These are phyloP conservation scores for Ormyrus pomaceus DNA, from an alignment of 2,888 invertebrate genomes.

Conservation along the genomic window DNA sequence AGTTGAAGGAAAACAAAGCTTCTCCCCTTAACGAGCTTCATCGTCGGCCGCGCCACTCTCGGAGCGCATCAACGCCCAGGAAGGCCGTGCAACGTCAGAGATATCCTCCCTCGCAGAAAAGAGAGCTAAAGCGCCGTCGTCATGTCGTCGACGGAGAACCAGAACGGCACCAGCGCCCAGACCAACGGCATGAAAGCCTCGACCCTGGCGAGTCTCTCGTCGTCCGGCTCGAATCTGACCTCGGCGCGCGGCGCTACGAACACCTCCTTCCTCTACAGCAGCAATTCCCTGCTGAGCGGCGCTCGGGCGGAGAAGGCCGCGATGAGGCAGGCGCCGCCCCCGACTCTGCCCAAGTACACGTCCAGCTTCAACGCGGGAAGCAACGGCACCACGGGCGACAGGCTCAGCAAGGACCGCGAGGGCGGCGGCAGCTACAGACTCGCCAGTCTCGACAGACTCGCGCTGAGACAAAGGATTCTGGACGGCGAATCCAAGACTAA, in stretches of 20 bases:
- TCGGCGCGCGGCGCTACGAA: conserved; percentile 66
- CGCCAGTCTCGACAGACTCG: conserved; percentile 89
- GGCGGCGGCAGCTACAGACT: conserved; percentile 87
- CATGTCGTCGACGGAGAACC: conserved; percentile 55
- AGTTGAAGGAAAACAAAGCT: conserved; percentile 22
- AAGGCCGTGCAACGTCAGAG: not conserved
- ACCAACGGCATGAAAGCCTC: conserved; percentile 70
- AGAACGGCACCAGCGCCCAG: conserved; percentile 61
- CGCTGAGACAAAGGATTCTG: conserved; percentile 88
- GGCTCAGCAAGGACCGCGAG: conserved; percentile 82
- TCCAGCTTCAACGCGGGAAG: conserved; percentile 86
- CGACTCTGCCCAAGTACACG: conserved; percentile 87
- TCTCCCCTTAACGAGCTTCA: conserved; percentile 9
- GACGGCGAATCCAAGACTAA: conserved; percentile 79
- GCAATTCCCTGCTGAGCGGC: conserved; percentile 68
- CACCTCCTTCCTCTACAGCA: conserved; percentile 72
- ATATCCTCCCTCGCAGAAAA: not conserved
- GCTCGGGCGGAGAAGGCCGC: conserved; percentile 46
- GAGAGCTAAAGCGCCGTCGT: conserved; percentile 9
- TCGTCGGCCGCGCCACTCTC: not conserved
- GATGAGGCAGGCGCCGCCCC: conserved; percentile 84
- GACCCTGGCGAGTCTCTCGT: conserved; percentile 60
- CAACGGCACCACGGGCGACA: conserved; percentile 79
- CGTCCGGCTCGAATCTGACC: conserved; percentile 57
- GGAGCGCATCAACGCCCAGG: not conserved